phyloP scores from a whole-genome alignment of 64 coral and sea anemone genomes.

The Dendrophyllia cribrosa region DNA sequence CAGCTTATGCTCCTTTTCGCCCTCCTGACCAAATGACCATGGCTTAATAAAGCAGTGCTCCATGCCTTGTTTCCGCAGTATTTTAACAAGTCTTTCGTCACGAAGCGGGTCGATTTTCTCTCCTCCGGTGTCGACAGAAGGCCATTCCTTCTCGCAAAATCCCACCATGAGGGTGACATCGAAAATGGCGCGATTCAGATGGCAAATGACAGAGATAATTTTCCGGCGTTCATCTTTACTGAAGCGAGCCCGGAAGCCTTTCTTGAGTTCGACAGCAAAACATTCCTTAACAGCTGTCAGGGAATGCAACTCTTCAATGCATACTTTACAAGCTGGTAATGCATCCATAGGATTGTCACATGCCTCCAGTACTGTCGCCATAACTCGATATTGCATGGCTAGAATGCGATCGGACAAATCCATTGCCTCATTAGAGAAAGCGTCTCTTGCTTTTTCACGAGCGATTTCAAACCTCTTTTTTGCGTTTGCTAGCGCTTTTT shows the following conservation, averaged over 20 bases:
- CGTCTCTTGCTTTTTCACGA: slow-evolving; percentile 19
- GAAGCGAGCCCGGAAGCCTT: slow-evolving; percentile 17
- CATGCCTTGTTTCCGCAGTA: neutral
- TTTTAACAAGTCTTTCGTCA: neutral
- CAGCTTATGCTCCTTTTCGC: neutral
- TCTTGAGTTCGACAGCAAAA: slow-evolving; percentile 47
- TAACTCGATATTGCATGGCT: slow-evolving; percentile 66
- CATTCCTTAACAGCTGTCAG: slow-evolving; percentile 31
- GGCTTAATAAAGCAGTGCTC: slow-evolving; percentile 11
- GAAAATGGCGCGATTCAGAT: slow-evolving; percentile 56
- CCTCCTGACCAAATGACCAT: slow-evolving; percentile 28
- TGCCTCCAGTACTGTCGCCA: slow-evolving; percentile 56
- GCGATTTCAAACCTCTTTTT: slow-evolving; percentile 51
- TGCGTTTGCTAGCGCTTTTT: slow-evolving; percentile 36
- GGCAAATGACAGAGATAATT: slow-evolving; percentile 19
- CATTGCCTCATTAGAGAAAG: slow-evolving; percentile 64
- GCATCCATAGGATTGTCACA: slow-evolving; percentile 45
- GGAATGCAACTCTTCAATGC: slow-evolving; percentile 52
- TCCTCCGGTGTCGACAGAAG: slow-evolving; percentile 2
- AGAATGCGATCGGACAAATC: slow-evolving; percentile 34
- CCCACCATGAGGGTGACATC: neutral
- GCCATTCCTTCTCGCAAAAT: neutral
- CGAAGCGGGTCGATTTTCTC: slow-evolving; percentile 18
- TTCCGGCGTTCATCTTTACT: slow-evolving; percentile 43
- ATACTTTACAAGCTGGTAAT: slow-evolving; percentile 31